A percentile compares a stretch with the other conserved stretches of the same genome.
Conservation (phyloP, 2,888 invertebrate species). For the Erynnis tages region DNA sequence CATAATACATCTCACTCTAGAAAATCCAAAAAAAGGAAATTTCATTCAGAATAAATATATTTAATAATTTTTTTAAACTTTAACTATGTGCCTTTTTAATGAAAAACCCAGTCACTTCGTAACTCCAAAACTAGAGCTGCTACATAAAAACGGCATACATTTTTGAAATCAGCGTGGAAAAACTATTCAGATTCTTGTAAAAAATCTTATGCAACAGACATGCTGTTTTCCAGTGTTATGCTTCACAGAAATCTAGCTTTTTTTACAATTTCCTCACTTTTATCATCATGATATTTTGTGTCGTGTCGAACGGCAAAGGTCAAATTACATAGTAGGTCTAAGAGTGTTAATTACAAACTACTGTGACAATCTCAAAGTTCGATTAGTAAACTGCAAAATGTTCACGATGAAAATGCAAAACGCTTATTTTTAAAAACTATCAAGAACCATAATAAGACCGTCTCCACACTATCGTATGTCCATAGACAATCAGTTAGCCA, state of each 20-base stretch:
- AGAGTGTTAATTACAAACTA: slow-evolving; percentile 74
- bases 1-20: no score
- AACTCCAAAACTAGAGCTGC: no score
- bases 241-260: slow-evolving; percentile 69
- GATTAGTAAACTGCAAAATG: slow-evolving; percentile 59
- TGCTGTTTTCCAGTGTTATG: no score
- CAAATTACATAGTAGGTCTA: slow-evolving; percentile 61
- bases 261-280: slow-evolving; percentile 53
- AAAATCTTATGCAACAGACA: no score
- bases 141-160: no score
- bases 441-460: slow-evolving; percentile 1
- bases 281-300: slow-evolving; percentile 46
- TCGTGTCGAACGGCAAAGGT: slow-evolving; percentile 53
- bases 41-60: no score
- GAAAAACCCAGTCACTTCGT: no score
- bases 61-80: no score
- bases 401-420: slow-evolving; percentile 52
- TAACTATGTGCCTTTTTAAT: no score
- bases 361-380: slow-evolving; percentile 67
- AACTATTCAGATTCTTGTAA: no score
- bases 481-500: background rate
- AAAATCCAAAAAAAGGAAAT: no score
- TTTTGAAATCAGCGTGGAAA: no score
- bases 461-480: background rate
- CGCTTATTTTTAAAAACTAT: background rate